These are phyloP conservation scores for Plebejus melissa DNA, from an alignment of 2,888 invertebrate genomes.

Conservation along the genomic window DNA sequence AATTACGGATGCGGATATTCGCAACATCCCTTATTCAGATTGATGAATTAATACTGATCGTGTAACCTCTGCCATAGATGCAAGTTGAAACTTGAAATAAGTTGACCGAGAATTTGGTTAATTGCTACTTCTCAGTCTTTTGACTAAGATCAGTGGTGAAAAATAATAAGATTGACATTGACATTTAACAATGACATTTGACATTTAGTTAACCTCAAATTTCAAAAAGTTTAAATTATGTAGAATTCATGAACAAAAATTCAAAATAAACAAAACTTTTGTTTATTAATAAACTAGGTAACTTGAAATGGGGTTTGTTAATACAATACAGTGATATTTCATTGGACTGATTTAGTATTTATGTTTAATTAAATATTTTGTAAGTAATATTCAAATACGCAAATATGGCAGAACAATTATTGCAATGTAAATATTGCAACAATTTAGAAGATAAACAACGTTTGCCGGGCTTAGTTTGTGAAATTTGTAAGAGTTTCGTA, in stretches of 20 bases:
- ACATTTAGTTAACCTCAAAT: background rate
- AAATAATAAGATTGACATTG: background rate
- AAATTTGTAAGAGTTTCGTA: constrained; percentile 78
- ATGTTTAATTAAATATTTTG: background rate
- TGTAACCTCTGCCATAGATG: too few species aligned
- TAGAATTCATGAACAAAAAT: too few species aligned
- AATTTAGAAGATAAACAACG: constrained; percentile 72
- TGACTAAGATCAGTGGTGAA: background rate
- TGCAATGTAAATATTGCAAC: constrained; percentile 79
- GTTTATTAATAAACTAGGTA: too few species aligned
- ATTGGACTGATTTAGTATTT: background rate
- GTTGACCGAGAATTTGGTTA: too few species aligned
- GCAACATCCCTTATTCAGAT: too few species aligned
- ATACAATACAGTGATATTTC: too few species aligned
- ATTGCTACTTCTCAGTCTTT: too few species aligned
- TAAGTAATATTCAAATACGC: background rate
- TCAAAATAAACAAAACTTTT: too few species aligned
- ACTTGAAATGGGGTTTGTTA: background rate
- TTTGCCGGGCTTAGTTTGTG: constrained; percentile 81
- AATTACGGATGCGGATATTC: too few species aligned
- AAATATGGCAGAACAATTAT: constrained; percentile 37
- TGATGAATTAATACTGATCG: too few species aligned
- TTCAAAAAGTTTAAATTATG: background rate
- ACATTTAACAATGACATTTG: background rate
- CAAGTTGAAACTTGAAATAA: too few species aligned